phyloP scores from a whole-genome alignment of 2,888 invertebrate genomes.

The Lasioglossum pauxillum region DNA sequence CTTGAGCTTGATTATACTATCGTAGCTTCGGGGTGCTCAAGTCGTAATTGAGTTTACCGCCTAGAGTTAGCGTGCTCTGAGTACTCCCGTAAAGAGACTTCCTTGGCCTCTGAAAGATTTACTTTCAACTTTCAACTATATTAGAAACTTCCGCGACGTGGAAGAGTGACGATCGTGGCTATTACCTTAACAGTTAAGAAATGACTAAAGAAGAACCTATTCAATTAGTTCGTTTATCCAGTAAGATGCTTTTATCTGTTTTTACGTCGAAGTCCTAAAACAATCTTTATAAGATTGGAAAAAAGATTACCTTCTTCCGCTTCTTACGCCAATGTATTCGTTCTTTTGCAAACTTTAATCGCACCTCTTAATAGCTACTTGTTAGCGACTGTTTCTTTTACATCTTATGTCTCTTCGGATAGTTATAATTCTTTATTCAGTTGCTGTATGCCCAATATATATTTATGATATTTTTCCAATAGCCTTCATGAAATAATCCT shows the following conservation, averaged over 20 bases:
- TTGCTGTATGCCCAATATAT: no score
- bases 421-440: not conserved
- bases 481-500: not conserved
- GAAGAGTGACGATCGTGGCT: not conserved
- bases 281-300: not conserved
- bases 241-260: not conserved
- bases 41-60: conserved; percentile 7
- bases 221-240: not conserved
- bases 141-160: not conserved
- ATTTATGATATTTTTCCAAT: no score
- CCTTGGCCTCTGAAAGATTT: not conserved
- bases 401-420: not conserved
- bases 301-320: not conserved
- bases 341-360: no score
- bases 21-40: conserved; percentile 4
- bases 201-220: not conserved
- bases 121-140: not conserved
- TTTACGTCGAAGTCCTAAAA: not conserved
- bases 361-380: not conserved
- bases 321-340: no score
- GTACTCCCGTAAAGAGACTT: not conserved
- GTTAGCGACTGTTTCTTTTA: not conserved
- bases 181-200: not conserved
- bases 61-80: not conserved
- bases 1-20: conserved; percentile 12